A percentile compares a stretch with the other conserved stretches of the same genome.
phyloP scores from a whole-genome alignment of 1,140 invertebrate genomes.

The Chrysoperla carnea region DNA sequence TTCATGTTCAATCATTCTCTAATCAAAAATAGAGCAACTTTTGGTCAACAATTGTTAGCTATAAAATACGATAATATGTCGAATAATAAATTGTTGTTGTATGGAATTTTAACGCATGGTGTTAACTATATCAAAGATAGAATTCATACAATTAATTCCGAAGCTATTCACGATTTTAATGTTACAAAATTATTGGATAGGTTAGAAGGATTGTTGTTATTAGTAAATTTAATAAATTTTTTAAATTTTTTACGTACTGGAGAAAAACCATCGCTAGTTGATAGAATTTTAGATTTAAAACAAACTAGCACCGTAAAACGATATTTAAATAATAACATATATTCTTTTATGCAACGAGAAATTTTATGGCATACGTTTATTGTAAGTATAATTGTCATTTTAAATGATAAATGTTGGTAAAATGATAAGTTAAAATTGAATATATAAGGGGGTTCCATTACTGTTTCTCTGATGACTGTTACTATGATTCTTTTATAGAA shows the following conservation, averaged over 20 bases:
- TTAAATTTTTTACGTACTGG: slow-evolving; percentile 17
- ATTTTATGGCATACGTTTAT: slow-evolving; percentile 22
- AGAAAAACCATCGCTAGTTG: slow-evolving; percentile 15
- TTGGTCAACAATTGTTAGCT: slow-evolving; percentile 20
- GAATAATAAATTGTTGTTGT: slow-evolving; percentile 11
- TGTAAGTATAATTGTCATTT: slow-evolving; percentile 10
- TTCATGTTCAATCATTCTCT: slow-evolving; percentile 16
- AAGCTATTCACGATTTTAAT: slow-evolving; percentile 9
- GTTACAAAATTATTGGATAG: slow-evolving; percentile 9
- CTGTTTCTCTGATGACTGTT: too few relatives aligned
- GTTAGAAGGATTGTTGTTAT: slow-evolving; percentile 12
- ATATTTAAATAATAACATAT: slow-evolving; percentile 15
- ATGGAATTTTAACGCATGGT: slow-evolving; percentile 9
- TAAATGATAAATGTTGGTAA: too few relatives aligned
- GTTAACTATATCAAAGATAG: slow-evolving; percentile 15
- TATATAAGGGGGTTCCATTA: too few relatives aligned
- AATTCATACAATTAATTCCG: slow-evolving; percentile 10
- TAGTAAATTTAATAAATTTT: slow-evolving; percentile 18
- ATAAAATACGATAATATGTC: slow-evolving; percentile 19
- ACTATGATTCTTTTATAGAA: too few relatives aligned
- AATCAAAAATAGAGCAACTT: slow-evolving; percentile 13
- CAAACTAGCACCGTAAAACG: slow-evolving; percentile 14
- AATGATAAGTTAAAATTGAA: too few relatives aligned
- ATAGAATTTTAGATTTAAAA: slow-evolving; percentile 17
- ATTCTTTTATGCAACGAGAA: slow-evolving; percentile 15